phyloP scores from a whole-genome alignment of 2,113 vertebrate genomes.

The Heterocephalus glaber region DNA sequence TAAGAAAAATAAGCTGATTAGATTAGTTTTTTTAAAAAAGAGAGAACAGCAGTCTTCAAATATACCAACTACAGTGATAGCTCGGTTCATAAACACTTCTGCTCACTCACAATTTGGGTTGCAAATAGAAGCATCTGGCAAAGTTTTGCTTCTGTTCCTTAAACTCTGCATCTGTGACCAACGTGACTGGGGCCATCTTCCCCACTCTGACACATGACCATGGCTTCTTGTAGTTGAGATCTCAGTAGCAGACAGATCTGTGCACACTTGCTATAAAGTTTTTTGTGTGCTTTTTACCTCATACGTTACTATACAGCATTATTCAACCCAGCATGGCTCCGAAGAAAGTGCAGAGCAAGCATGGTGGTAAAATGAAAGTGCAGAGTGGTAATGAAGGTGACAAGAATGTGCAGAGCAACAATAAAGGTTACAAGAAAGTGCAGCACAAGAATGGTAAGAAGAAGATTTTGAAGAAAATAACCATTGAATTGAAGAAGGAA shows the following conservation, averaged over 20 bases:
- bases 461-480: background rate
- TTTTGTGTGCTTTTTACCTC: background rate
- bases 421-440: background rate
- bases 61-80: background rate
- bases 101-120: background rate
- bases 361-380: background rate
- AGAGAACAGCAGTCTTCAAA: background rate
- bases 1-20: constrained; percentile 18
- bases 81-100: background rate
- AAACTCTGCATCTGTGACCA: background rate
- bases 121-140: background rate
- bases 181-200: background rate
- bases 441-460: background rate
- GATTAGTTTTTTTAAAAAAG: constrained; percentile 18
- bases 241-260: background rate
- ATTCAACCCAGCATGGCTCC: background rate
- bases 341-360: no score
- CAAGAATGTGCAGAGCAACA: no score
- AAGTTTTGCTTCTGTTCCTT: background rate
- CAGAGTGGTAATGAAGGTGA: background rate
- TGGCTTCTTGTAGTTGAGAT: background rate
- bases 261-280: background rate
- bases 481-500: background rate
- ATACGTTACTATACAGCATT: background rate
- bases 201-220: background rate